A percentile compares a stretch with the other conserved stretches of the same genome.
Conservation (phyloP, 1,140 invertebrate genomes). For the Ips typographus region DNA sequence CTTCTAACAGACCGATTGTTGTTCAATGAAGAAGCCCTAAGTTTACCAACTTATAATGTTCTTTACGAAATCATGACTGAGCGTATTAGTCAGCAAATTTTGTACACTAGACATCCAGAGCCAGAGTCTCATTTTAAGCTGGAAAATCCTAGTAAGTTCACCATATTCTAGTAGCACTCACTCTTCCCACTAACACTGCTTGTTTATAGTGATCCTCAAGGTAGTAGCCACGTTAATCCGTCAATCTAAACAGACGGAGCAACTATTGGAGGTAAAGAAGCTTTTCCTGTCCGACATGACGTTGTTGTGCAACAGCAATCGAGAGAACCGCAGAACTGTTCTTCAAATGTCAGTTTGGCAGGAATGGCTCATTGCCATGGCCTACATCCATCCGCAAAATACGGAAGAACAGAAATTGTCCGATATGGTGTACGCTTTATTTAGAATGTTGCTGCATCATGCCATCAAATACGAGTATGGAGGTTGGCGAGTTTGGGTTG, state of each 20-base stretch:
- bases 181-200: background rate
- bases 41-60: slow-evolving; percentile 95
- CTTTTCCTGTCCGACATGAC: slow-evolving; percentile 98
- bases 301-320: slow-evolving; percentile 92
- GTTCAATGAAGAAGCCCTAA: slow-evolving; percentile 84
- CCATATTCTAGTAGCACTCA: background rate
- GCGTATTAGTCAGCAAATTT: slow-evolving; percentile 91
- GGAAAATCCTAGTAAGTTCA: slow-evolving; percentile 92
- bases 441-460: slow-evolving; percentile 96
- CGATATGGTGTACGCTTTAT: slow-evolving; percentile 97
- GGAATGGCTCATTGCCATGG: slow-evolving; percentile 98
- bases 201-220: slow-evolving; percentile 89
- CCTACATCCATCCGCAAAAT: slow-evolving; percentile 95
- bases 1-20: slow-evolving; percentile 90
- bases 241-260: slow-evolving; percentile 92
- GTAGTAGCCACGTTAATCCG: slow-evolving; percentile 96
- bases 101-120: slow-evolving; percentile 88
- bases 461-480: slow-evolving; percentile 99
- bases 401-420: slow-evolving; percentile 95
- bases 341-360: slow-evolving; percentile 99
- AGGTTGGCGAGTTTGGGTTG: slow-evolving; percentile 99
- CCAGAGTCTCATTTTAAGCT: slow-evolving; percentile 92
- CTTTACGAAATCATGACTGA: slow-evolving; percentile 99
- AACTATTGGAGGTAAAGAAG: slow-evolving; percentile 92
- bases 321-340: slow-evolving; percentile 95